A percentile compares a stretch with the other conserved stretches of the same genome.
Conservation (phyloP, 2,888 invertebrate genomes). For the Autographa pulchrina region DNA sequence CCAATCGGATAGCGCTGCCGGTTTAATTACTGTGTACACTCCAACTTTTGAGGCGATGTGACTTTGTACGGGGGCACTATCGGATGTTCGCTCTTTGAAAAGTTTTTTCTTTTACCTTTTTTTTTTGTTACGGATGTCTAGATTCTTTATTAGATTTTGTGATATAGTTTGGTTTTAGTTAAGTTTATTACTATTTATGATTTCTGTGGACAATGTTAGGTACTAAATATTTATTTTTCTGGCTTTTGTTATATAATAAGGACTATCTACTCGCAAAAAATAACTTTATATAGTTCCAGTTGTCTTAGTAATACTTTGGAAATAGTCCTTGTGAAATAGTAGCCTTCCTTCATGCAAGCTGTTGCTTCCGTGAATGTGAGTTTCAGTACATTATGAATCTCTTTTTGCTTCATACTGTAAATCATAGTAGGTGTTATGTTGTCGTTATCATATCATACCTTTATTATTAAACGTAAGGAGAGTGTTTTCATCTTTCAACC, state of each 20-base stretch:
- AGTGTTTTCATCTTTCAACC: no score
- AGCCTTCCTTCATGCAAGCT: not conserved
- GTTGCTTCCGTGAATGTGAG: not conserved
- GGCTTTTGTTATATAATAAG: no score
- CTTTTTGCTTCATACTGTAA: not conserved
- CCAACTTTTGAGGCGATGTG: constrained; percentile 47
- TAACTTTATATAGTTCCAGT: no score
- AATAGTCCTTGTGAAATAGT: not conserved
- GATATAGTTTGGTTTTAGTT: not conserved
- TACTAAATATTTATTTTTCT: no score
- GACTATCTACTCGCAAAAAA: no score
- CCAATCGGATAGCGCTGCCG: constrained; percentile 45
- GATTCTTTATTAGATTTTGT: constrained; percentile 18
- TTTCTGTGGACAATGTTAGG: no score
- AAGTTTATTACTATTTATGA: not conserved
- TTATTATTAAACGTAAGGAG: not conserved
- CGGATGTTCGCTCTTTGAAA: constrained; percentile 29
- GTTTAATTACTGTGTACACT: constrained; percentile 56
- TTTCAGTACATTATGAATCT: not conserved
- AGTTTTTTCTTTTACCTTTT: constrained; percentile 27
- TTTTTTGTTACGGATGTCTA: not conserved
- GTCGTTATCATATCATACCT: no score
- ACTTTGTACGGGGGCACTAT: constrained; percentile 48
- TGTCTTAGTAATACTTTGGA: not conserved
- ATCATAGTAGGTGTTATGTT: not conserved